phyloP scores from a whole-genome alignment of 2,113 vertebrate genomes.

The Circaetus gallicus region DNA sequence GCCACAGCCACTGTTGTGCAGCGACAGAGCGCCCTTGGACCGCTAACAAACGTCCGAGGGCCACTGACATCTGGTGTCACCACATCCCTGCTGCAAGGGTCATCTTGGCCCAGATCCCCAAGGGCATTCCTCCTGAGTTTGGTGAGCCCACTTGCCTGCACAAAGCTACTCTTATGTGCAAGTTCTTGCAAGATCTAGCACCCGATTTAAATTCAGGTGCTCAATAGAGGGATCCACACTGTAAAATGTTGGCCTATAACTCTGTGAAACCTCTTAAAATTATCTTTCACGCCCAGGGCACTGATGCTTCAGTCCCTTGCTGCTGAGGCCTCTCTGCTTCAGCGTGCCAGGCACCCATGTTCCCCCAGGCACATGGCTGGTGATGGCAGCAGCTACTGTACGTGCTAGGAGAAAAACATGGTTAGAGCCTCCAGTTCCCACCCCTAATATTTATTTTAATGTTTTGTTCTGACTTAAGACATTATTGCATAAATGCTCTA shows the following conservation, averaged over 20 bases:
- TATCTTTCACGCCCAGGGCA: neutral
- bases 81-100: neutral
- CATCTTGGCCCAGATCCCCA: neutral
- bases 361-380: neutral
- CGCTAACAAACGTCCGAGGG: neutral
- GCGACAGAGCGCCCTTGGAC: neutral
- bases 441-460: slow-evolving; percentile 20
- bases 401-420: neutral
- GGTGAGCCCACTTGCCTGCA: neutral
- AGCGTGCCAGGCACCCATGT: neutral
- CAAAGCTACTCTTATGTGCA: neutral
- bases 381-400: neutral
- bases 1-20: neutral
- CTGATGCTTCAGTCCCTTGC: neutral
- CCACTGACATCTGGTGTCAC: neutral
- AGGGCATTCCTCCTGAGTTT: neutral
- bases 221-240: neutral
- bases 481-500: slow-evolving; percentile 16
- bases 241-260: neutral
- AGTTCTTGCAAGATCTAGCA: neutral
- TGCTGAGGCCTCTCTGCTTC: neutral
- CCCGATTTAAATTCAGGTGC: neutral
- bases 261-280: neutral
- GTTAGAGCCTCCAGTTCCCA: neutral
- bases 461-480: slow-evolving; percentile 26